phyloP scores from a whole-genome alignment of 2,797 vertebrate genomes.

The Gymnoscopelus braueri region DNA sequence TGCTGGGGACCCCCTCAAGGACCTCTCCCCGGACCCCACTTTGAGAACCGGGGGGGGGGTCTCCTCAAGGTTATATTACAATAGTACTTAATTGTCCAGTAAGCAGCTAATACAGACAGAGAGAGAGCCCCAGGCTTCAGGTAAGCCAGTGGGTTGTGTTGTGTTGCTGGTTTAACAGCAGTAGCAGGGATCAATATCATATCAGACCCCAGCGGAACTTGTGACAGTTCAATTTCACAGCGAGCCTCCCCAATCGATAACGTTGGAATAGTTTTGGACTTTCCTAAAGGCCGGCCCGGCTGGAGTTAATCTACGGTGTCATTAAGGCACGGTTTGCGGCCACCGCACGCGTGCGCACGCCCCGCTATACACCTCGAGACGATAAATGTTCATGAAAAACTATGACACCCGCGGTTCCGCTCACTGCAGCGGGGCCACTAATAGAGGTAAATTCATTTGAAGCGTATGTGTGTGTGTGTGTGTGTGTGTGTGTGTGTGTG shows the following conservation, averaged over 20 bases:
- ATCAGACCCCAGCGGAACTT: slow-evolving; percentile 82
- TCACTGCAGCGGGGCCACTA: slow-evolving; percentile 54
- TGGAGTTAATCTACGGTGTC: slow-evolving; percentile 73
- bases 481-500: too few relatives aligned
- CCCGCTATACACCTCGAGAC: slow-evolving; percentile 61
- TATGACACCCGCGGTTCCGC: slow-evolving; percentile 55
- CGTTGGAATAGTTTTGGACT: slow-evolving; percentile 78
- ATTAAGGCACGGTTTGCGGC: slow-evolving; percentile 58
- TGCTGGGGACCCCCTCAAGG: too few relatives aligned
- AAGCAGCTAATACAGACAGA: background rate
- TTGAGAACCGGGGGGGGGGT: too few relatives aligned
- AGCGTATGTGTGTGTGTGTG: too few relatives aligned
- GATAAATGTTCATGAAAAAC: slow-evolving; percentile 74
- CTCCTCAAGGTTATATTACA: too few relatives aligned
- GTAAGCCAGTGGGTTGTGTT: too few relatives aligned
- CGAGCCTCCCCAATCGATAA: slow-evolving; percentile 81
- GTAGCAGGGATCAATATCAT: slow-evolving; percentile 85
- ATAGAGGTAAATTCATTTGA: slow-evolving; percentile 71
- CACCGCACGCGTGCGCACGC: too few relatives aligned
- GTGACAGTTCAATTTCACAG: slow-evolving; percentile 89
- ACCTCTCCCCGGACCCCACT: too few relatives aligned
- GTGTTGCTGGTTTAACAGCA: slow-evolving; percentile 62
- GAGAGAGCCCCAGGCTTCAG: background rate
- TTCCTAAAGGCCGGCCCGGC: slow-evolving; percentile 66
- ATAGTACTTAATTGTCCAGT: too few relatives aligned